Evolutionary conservation across 2,797 vertebrate species (phyloP).

Genomic region (Naso thynnoides): DNA sequence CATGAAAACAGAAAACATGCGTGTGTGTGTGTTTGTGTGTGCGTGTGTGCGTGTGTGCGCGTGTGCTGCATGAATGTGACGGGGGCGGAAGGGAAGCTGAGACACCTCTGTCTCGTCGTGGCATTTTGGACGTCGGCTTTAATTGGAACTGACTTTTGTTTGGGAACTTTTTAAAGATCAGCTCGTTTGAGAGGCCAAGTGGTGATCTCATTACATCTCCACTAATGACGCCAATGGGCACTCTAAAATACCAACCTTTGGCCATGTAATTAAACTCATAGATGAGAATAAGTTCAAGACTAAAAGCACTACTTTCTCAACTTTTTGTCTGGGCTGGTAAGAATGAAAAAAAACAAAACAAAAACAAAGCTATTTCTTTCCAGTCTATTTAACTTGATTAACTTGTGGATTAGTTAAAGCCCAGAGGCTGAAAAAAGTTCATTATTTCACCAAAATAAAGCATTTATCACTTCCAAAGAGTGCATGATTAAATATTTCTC

Average conservation of each 20-base stretch:
- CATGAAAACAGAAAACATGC: neutral
- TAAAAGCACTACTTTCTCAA: constrained; percentile 18
- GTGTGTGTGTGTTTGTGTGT: neutral
- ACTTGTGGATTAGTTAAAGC: constrained; percentile 32
- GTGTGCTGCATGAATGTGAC: too few relatives aligned
- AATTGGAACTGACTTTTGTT: constrained; percentile 55
- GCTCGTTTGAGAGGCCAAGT: constrained; percentile 25
- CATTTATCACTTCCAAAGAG: constrained; percentile 50
- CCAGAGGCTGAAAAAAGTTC: constrained; percentile 42
- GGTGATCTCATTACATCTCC: constrained; percentile 50
- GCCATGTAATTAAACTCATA: constrained; percentile 40
- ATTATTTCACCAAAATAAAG: constrained; percentile 50
- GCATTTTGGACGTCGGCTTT: constrained; percentile 47
- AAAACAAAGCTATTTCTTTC: neutral
- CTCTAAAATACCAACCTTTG: constrained; percentile 27
- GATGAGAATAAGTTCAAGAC: constrained; percentile 32
- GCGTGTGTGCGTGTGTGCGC: constrained; percentile 5
- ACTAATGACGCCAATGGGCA: constrained; percentile 48
- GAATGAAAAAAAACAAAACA: neutral
- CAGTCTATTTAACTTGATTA: constrained; percentile 42
- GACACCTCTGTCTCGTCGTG: constrained; percentile 15
- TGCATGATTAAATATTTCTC: constrained; percentile 25
- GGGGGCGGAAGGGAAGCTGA: too few relatives aligned
- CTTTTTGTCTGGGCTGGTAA: constrained; percentile 15
- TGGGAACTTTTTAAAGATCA: constrained; percentile 63